Conservation (phyloP, 37 sponge, comb jelly and placozoan genomes). For the Spongia lamella region DNA sequence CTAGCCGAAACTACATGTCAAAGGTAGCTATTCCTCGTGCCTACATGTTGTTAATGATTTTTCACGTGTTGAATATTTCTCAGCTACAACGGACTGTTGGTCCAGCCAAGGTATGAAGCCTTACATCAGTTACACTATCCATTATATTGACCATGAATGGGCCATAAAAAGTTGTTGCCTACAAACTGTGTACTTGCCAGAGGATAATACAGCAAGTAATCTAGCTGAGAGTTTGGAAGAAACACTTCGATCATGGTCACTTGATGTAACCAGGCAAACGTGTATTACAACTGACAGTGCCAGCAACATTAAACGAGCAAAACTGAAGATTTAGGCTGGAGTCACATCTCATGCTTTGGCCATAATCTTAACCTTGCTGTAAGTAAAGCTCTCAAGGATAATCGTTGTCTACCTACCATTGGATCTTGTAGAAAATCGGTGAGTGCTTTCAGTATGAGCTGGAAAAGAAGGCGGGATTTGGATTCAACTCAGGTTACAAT, state of each 20-base stretch:
- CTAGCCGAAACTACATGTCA: slow-evolving; percentile 26
- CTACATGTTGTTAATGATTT: slow-evolving; percentile 20
- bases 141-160: slow-evolving; percentile 23
- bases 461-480: slow-evolving; percentile 30
- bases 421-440: slow-evolving; percentile 20
- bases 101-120: slow-evolving; percentile 35
- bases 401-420: slow-evolving; percentile 5
- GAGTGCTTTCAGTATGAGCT: slow-evolving; percentile 22
- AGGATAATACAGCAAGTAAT: slow-evolving; percentile 40
- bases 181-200: slow-evolving; percentile 30
- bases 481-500: slow-evolving; percentile 8
- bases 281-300: slow-evolving; percentile 50
- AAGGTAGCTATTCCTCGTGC: slow-evolving; percentile 18
- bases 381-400: slow-evolving; percentile 9
- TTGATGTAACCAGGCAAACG: slow-evolving; percentile 10
- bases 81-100: slow-evolving; percentile 45
- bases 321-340: slow-evolving; percentile 1
- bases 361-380: slow-evolving; percentile 45
- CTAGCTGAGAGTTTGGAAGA: slow-evolving; percentile 22
- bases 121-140: slow-evolving; percentile 40
- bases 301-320: slow-evolving; percentile 24
- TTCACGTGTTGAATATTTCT: neutral
- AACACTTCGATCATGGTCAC: slow-evolving; percentile 18
- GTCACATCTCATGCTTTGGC: slow-evolving; percentile 35
- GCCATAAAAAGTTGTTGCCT: slow-evolving; percentile 5